These are phyloP conservation scores for Xestoiulus laeticollis DNA, from an alignment of 2,888 invertebrate species.

Conservation along the genomic window DNA sequence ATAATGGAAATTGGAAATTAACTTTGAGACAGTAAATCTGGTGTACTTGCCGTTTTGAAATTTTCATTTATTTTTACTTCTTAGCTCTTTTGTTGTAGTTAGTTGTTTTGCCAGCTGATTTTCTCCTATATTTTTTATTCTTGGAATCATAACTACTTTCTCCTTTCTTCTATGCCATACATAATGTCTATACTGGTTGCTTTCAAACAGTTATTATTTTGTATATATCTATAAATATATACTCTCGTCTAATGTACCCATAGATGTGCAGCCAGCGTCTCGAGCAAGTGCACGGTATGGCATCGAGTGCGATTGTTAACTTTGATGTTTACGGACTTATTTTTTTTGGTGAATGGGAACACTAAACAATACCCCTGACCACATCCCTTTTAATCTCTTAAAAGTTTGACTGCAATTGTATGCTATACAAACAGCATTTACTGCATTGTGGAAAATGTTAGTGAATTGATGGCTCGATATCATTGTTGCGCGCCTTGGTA, in stretches of 20 bases:
- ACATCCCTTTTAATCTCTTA: background rate
- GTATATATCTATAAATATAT: constrained; percentile 47
- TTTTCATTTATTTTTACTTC: background rate
- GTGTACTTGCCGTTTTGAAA: background rate
- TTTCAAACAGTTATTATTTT: constrained; percentile 39
- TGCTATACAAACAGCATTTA: background rate
- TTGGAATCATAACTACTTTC: background rate
- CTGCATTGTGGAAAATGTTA: background rate
- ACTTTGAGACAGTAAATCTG: background rate
- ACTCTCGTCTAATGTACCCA: constrained; percentile 19
- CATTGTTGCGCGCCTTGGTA: constrained; percentile 35
- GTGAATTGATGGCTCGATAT: constrained; percentile 7
- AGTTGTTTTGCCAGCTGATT: background rate
- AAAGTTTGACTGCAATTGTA: background rate
- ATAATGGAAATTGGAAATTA: constrained; percentile 27
- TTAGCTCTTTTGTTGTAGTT: background rate
- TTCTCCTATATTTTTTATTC: background rate
- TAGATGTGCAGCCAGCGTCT: constrained; percentile 17
- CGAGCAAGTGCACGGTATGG: background rate
- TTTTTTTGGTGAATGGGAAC: constrained; percentile 3
- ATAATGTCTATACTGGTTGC: constrained; percentile 1
- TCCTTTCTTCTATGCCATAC: constrained; percentile 34
- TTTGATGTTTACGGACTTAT: background rate
- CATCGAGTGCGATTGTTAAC: constrained; percentile 27
- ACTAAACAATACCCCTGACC: background rate